These are phyloP conservation scores for Amblyjoppa proteus DNA, from an alignment of 2,888 invertebrate species.

Conservation along the genomic window DNA sequence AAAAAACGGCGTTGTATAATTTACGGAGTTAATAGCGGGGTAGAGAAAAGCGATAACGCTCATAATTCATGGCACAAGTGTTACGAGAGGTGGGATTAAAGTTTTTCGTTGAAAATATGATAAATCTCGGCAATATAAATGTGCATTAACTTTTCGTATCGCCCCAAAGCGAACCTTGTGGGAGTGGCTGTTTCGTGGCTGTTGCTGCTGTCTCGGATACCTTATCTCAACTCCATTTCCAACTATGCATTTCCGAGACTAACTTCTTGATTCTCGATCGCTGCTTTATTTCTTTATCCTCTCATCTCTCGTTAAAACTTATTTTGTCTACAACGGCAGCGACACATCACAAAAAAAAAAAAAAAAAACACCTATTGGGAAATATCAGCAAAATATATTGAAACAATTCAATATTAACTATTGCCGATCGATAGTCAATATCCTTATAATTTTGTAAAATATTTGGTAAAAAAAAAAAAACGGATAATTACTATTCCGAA, in stretches of 20 bases:
- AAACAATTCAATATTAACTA: too few relatives aligned
- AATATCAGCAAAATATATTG: too few relatives aligned
- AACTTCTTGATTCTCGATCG: slow-evolving; percentile 17
- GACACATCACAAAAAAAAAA: not conserved
- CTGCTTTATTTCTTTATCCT: not conserved
- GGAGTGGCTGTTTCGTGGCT: slow-evolving; percentile 6
- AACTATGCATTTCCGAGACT: not conserved
- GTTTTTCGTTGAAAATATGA: slow-evolving; percentile 65
- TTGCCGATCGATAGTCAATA: not conserved
- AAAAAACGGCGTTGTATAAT: slow-evolving; percentile 24
- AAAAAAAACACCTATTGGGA: not conserved
- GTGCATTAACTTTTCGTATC: slow-evolving; percentile 58
- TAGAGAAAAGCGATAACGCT: slow-evolving; percentile 62
- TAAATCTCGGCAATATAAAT: slow-evolving; percentile 63
- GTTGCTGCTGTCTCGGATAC: not conserved
- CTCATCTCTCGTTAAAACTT: not conserved
- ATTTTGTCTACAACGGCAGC: not conserved
- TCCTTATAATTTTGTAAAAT: not conserved
- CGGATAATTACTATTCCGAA: not conserved
- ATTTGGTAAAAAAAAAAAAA: not conserved
- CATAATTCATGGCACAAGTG: slow-evolving; percentile 62
- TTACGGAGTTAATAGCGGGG: slow-evolving; percentile 55
- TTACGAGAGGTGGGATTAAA: slow-evolving; percentile 37
- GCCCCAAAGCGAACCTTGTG: slow-evolving; percentile 14
- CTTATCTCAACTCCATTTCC: slow-evolving; percentile 25